These are phyloP conservation scores for Xenus cinereus DNA, from an alignment of 2,113 vertebrate genomes.

Conservation along the genomic window DNA sequence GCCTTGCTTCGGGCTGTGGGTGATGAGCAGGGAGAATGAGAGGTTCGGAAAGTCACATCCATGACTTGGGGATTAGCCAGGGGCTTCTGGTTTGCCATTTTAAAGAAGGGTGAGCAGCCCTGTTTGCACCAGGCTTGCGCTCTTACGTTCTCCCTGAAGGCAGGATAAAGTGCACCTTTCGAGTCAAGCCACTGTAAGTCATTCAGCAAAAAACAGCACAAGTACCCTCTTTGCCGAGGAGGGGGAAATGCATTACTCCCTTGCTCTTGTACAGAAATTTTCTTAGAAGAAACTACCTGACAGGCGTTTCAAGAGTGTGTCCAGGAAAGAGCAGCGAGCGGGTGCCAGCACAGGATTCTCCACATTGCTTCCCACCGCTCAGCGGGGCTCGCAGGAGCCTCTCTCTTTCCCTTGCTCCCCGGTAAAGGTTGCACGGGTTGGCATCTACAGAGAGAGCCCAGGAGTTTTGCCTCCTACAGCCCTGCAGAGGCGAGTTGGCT, in stretches of 20 bases:
- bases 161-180: background rate
- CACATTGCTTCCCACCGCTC: rapidly evolving
- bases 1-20: background rate
- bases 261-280: background rate
- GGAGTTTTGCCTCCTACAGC: background rate
- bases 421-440: background rate
- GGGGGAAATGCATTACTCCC: background rate
- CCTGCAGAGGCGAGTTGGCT: rapidly evolving
- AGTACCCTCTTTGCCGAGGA: background rate
- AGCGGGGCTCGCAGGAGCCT: background rate
- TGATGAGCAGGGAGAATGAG: background rate
- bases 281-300: background rate
- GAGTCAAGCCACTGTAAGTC: rapidly evolving
- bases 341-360: background rate
- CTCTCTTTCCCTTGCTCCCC: background rate
- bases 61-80: background rate
- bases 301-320: background rate
- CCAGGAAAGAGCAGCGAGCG: background rate
- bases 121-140: background rate
- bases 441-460: background rate
- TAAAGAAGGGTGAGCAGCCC: background rate
- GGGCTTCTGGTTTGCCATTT: background rate
- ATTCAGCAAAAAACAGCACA: background rate
- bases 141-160: background rate
- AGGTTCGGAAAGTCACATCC: background rate